Base-by-base conservation (phyloP, 2,797 vertebrate species). In the Halcyon badia region DNA sequence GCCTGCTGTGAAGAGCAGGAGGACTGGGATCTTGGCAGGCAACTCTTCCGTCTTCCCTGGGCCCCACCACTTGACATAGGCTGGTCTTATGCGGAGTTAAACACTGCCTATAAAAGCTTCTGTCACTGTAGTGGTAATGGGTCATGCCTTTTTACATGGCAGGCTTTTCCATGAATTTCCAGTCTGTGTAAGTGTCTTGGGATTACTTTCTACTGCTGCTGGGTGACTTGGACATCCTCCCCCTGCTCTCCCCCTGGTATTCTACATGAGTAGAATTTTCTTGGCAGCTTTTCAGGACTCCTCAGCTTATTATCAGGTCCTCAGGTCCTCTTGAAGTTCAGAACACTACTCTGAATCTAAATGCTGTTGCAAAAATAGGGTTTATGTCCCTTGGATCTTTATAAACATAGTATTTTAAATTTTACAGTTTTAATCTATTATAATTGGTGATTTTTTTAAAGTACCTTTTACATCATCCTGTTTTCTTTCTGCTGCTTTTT, bases 241-340 rank as follows among this genome's bases (percentile, higher is more conserved):
- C 44, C n/a, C 56, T 0, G 1, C 60, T 46, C 41, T 76, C 26
- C 18, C 21, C 12, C 37, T 14, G 9, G 14, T 57, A 64, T 54
- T 84, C 52, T 44, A 21, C 51, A 24, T 2, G 5, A 80, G 41
- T 41, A 77, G 48, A 49, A 31, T 76, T 88, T 91, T 82, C 71
- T 94, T 91, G 86, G 90, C 90, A 85, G 70, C 57, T 80, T 87
- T 89, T 95, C 92, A 93, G 78, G 60, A 57, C 37, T 89, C 31
- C 37, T 8, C 42, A 51, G 33, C 13, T 87, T 91, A 62, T 87
- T 66, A 26, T 1, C 11, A 11, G 9, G 31, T 64, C 35, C 31
- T 1, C 11, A 11, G 10, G 33, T 64, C 35, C n/a, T 73, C 35
- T 8, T 61, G 33, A 92, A 87, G 52, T 62, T 83, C 48, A 78